A percentile compares a stretch with the other conserved stretches of the same genome.
phyloP scores from a whole-genome alignment of 1,140 invertebrate genomes.

The Phymastichus coffea region DNA sequence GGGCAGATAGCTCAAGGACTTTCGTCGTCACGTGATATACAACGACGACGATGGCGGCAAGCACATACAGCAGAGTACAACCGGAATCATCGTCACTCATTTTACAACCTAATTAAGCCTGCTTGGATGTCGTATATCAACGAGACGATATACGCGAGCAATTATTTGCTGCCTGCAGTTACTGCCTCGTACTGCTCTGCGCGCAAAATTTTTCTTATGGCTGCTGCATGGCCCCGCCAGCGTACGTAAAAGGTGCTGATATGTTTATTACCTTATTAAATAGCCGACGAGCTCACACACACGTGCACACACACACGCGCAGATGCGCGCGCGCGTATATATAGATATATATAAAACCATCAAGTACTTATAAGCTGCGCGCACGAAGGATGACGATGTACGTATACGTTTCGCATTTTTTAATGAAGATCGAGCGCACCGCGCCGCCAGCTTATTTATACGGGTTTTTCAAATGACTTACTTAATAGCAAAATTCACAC shows the following conservation, averaged over 20 bases:
- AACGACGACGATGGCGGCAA: too few species aligned
- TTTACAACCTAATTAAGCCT: slow-evolving; percentile 30
- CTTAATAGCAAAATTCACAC: slow-evolving; percentile 15
- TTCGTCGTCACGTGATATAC: too few species aligned
- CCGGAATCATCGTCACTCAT: slow-evolving; percentile 27
- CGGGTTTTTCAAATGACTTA: too few species aligned
- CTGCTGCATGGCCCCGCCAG: neutral
- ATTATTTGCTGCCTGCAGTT: slow-evolving; percentile 23
- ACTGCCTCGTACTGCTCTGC: too few species aligned
- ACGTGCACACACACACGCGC: too few species aligned
- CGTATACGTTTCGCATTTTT: slow-evolving; percentile 13
- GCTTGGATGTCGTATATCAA: slow-evolving; percentile 24
- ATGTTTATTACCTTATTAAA: slow-evolving; percentile 29
- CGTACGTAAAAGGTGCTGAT: slow-evolving; percentile 15
- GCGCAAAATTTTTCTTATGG: neutral
- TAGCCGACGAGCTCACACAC: too few species aligned
- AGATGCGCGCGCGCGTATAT: slow-evolving; percentile 1
- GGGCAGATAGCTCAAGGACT: slow-evolving; percentile 13
- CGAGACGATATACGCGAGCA: slow-evolving; percentile 12
- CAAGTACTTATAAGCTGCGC: too few species aligned
- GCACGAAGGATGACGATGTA: too few species aligned
- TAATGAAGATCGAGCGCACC: slow-evolving; percentile 17
- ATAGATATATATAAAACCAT: slow-evolving; percentile 9
- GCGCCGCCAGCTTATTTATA: too few species aligned
- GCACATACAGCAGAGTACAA: slow-evolving; percentile 7